A percentile compares a stretch with the other conserved stretches of the same genome.
phyloP scores from a whole-genome alignment of 2,888 invertebrate genomes.

The Mechanitis messenoides region DNA sequence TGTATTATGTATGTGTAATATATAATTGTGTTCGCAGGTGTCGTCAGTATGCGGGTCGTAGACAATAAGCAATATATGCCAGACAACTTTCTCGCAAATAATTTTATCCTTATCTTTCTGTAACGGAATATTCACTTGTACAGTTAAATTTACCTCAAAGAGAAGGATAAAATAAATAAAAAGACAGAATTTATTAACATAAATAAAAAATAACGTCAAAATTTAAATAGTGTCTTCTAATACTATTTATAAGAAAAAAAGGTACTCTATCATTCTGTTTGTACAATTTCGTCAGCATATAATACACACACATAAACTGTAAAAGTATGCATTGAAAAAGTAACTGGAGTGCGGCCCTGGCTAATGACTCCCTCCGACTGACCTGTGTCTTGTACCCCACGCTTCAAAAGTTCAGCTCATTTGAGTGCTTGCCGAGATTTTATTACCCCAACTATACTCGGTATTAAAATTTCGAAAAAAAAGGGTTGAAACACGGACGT shows the following conservation, averaged over 20 bases:
- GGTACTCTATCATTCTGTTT: background rate
- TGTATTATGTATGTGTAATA: conserved; percentile 18
- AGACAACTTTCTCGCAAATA: conserved; percentile 59
- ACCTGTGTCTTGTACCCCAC: conserved; percentile 73
- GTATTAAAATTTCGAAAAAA: conserved; percentile 64
- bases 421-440: conserved; percentile 75
- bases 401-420: conserved; percentile 76
- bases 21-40: conserved; percentile 37
- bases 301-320: background rate
- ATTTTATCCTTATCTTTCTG: conserved; percentile 38
- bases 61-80: conserved; percentile 40
- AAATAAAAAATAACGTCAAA: too few relatives aligned
- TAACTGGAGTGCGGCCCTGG: conserved; percentile 49
- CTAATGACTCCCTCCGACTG: conserved; percentile 66
- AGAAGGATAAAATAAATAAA: background rate
- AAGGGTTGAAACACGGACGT: conserved; percentile 64
- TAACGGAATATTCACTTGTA: conserved; percentile 34
- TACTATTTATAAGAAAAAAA: too few relatives aligned
- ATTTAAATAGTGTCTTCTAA: too few relatives aligned
- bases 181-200: too few relatives aligned
- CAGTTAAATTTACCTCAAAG: background rate
- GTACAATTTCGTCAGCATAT: background rate
- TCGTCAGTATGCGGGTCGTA: conserved; percentile 47
- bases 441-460: conserved; percentile 73
- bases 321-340: conserved; percentile 3